Percentiles rank a stretch among this genome's conserved stretches.
Evolutionary conservation across 2,797 vertebrate genomes (phyloP).

Genomic region (Staurois parvus): DNA sequence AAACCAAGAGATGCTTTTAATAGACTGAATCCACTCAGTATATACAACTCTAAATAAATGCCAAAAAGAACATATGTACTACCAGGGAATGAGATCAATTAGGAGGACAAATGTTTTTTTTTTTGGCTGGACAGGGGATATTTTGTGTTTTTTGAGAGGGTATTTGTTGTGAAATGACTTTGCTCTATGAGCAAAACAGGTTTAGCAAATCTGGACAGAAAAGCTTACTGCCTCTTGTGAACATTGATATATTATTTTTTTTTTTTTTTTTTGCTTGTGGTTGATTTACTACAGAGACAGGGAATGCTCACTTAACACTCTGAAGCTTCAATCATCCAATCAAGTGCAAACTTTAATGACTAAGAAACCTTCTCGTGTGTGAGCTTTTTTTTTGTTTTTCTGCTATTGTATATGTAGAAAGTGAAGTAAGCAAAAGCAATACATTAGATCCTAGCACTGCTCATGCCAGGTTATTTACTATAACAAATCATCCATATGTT

Average conservation of each 20-base stretch:
- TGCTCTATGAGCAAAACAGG: not conserved
- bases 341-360: too few species aligned
- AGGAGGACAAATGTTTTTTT: not conserved
- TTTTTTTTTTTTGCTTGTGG: too few species aligned
- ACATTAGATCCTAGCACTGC: too few species aligned
- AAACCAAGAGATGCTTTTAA: slow-evolving; percentile 46
- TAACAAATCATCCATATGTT: too few species aligned
- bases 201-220: not conserved
- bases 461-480: too few species aligned
- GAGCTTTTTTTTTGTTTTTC: too few species aligned
- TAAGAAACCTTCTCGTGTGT: too few species aligned
- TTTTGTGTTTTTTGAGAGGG: not conserved
- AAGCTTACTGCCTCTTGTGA: not conserved
- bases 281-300: not conserved
- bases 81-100: not conserved
- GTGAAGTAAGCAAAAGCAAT: too few species aligned
- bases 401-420: too few species aligned
- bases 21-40: slow-evolving; percentile 30
- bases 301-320: too few species aligned
- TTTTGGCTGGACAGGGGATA: not conserved
- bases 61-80: not conserved
- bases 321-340: too few species aligned
- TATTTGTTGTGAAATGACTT: not conserved
- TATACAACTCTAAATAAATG: slow-evolving; percentile 45
- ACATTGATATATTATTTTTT: not conserved